Base-by-base conservation (phyloP, 2,113 vertebrate species). In the Strix uralensis region DNA sequence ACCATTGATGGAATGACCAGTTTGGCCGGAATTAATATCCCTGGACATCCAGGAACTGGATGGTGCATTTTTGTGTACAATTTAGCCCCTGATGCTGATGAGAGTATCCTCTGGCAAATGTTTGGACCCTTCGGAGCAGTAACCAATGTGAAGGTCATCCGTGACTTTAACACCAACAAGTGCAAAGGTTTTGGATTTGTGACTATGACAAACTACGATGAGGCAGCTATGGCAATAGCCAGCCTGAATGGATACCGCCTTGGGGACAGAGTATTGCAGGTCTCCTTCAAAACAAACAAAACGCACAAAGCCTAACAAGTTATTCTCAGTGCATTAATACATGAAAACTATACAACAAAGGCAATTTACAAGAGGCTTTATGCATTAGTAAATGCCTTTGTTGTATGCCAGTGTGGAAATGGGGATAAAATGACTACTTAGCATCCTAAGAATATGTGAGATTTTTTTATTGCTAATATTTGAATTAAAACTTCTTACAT, bases 11-110 rank as follows among this genome's bases (percentile, higher is more conserved):
- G 99, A 95, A 99, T 99, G 98, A 99, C 99, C 97, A 99, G 99
- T 98, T 98, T 99, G 98, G 99, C 99, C 8, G 99, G 99, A 98
- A 99, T 99, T 97, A 99, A 99, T 97, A 99, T 99, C 98, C 99
- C 99, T 13, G 99, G 99, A 72, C 99, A 99, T 44, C 98, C 99
- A 13, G 98, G 99, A 96, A 99, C 99, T 15, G 99, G 99, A 91
- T 99, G 99, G 99, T 99, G 99, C 94, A 99, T 99, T 98, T 99
- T 99, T 96, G 99, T 99, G 80, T 99, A 99, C 98, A 99, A 99
- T 97, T 98, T 99, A 98, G 99, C 99, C 59, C 99, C 99, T 9
- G 99, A 99, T 49, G 99, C 99, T 38, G 99, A 99, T 40, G 99
- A 99, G 95, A 99, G 99, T 98, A 99, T 99, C 98, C 98, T 99